Conservation (phyloP, 2,888 invertebrate genomes). For the Eilema sororculum region DNA sequence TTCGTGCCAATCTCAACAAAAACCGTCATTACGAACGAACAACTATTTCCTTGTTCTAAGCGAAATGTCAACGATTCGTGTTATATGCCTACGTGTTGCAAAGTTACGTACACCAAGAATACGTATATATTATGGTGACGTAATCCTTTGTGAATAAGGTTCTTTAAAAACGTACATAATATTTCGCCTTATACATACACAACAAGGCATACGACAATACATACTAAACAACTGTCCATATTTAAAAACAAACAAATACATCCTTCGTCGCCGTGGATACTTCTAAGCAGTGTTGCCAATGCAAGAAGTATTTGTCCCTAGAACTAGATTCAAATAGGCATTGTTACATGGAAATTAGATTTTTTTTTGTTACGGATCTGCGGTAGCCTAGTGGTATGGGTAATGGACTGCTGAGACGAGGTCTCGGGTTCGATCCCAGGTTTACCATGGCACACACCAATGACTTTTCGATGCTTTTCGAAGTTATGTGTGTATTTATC, state of each 20-base stretch:
- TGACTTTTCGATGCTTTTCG: too few relatives aligned
- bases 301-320: background rate
- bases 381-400: too few relatives aligned
- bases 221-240: background rate
- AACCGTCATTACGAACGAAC: background rate
- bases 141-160: background rate
- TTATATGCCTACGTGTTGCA: background rate
- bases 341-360: too few relatives aligned
- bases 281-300: conserved; percentile 6
- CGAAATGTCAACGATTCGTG: background rate
- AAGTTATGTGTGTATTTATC: too few relatives aligned
- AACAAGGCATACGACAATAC: background rate
- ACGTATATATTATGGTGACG: background rate
- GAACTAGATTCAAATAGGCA: background rate
- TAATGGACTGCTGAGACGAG: too few relatives aligned
- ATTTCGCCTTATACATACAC: background rate
- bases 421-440: too few relatives aligned
- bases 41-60: conserved; percentile 2
- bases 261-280: background rate
- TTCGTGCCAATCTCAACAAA: background rate
- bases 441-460: too few relatives aligned
- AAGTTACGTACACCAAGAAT: background rate
- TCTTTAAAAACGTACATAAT: background rate
- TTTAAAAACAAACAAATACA: conserved; percentile 7
- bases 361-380: too few relatives aligned